A percentile compares a stretch with the other conserved stretches of the same genome.
These are phyloP conservation scores for Bellardia pandia DNA, from an alignment of 2,888 invertebrate genomes.

Conservation along the genomic window DNA sequence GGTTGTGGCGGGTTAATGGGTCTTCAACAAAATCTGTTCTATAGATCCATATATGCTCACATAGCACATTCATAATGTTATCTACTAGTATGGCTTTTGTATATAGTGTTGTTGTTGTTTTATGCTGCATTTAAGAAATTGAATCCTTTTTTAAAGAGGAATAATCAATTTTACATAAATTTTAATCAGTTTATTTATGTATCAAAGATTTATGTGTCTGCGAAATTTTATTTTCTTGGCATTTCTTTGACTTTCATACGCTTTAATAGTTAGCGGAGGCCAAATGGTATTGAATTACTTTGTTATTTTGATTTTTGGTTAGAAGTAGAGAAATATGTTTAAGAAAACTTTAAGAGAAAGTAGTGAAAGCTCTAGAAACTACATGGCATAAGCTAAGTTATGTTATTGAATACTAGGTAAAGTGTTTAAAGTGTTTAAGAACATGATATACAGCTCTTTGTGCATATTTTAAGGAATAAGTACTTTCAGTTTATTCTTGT, in stretches of 20 bases:
- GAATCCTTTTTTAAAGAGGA: constrained; percentile 71
- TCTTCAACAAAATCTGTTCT: constrained; percentile 9
- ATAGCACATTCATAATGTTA: constrained; percentile 27
- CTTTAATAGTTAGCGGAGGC: constrained; percentile 21
- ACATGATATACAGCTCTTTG: no score
- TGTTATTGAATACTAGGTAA: no score
- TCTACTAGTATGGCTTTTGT: not conserved
- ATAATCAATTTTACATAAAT: constrained; percentile 82
- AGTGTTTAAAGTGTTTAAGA: no score
- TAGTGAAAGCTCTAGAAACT: no score
- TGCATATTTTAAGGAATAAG: no score
- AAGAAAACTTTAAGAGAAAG: not conserved
- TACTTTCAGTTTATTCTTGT: no score
- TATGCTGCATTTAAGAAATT: constrained; percentile 68
- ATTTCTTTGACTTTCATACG: not conserved
- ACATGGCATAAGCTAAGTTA: no score
- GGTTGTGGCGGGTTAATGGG: constrained; percentile 30
- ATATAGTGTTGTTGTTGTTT: constrained; percentile 5
- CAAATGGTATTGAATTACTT: constrained; percentile 49
- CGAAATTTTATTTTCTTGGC: constrained; percentile 40
- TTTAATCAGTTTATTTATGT: constrained; percentile 77
- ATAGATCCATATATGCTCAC: not conserved
- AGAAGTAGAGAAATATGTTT: not conserved
- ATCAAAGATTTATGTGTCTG: constrained; percentile 81
- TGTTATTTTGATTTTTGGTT: constrained; percentile 2